Conservation (phyloP, 2,888 invertebrate species). For the Andrena trimmerana region DNA sequence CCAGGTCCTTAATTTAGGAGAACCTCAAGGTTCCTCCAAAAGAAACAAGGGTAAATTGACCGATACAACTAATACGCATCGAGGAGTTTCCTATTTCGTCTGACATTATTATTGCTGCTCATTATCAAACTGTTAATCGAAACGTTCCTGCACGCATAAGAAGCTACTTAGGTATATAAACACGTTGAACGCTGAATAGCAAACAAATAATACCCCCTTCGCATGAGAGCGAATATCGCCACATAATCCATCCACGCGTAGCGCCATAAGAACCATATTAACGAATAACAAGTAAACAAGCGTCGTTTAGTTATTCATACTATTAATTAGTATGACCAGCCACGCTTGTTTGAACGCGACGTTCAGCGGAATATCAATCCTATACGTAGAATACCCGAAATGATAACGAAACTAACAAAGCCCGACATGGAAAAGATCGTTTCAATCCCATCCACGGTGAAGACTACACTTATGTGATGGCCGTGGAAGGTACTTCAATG, state of each 20-base stretch:
- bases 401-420: not conserved
- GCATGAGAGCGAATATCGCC: not conserved
- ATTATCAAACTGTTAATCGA: too few relatives aligned
- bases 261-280: slow-evolving; percentile 3
- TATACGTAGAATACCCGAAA: not conserved
- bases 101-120: too few relatives aligned
- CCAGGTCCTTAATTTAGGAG: not conserved
- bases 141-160: too few relatives aligned
- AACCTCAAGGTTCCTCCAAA: too few relatives aligned
- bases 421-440: not conserved
- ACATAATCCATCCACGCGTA: not conserved
- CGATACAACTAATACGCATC: too few relatives aligned
- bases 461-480: not conserved
- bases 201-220: not conserved
- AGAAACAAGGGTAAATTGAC: too few relatives aligned
- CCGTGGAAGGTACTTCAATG: slow-evolving; percentile 11
- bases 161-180: too few relatives aligned
- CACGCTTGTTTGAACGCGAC: slow-evolving; percentile 15
- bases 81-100: too few relatives aligned
- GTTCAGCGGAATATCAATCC: not conserved
- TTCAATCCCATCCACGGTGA: not conserved
- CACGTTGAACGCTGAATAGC: too few relatives aligned
- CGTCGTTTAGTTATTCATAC: not conserved
- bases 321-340: slow-evolving; percentile 23
- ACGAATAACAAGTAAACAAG: slow-evolving; percentile 14